These are phyloP conservation scores for Pollicipes pollicipes DNA, from an alignment of 1,140 invertebrate genomes.

Conservation along the genomic window DNA sequence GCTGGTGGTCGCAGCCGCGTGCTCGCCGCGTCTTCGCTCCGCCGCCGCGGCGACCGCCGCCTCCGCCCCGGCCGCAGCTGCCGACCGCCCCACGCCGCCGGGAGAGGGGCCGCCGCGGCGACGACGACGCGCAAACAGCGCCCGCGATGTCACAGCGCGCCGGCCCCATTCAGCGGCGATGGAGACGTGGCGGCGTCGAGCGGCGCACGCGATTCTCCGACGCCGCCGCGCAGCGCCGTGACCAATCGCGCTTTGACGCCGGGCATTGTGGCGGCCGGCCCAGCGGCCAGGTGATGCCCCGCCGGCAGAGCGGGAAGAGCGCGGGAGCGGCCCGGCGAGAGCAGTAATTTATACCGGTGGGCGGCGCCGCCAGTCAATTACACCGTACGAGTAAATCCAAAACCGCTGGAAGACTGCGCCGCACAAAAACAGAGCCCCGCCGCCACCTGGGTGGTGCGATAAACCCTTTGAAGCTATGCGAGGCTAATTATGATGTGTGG, in stretches of 20 bases:
- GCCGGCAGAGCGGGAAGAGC: not conserved
- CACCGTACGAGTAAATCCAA: not conserved
- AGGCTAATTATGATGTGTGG: not conserved
- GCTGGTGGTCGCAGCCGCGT: too few species aligned
- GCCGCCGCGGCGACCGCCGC: too few species aligned
- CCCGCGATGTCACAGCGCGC: too few species aligned
- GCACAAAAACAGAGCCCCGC: not conserved
- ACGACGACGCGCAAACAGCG: not conserved
- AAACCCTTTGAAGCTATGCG: not conserved
- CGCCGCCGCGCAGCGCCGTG: not conserved
- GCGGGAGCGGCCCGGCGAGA: not conserved
- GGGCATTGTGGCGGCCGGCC: not conserved
- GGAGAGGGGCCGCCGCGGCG: too few species aligned
- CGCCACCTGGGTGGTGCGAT: not conserved
- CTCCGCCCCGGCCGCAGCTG: not conserved
- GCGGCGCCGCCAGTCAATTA: not conserved
- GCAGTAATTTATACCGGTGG: not conserved
- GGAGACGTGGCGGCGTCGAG: not conserved
- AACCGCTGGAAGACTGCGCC: not conserved
- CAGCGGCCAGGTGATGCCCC: not conserved
- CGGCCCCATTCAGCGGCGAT: not conserved
- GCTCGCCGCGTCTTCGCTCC: too few species aligned
- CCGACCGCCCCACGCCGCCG: too few species aligned
- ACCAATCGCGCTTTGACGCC: not conserved
- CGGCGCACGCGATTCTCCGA: too few species aligned